These are phyloP conservation scores for Drosophila neoperkinsi DNA, from an alignment of 2,888 invertebrate species.

Conservation along the genomic window DNA sequence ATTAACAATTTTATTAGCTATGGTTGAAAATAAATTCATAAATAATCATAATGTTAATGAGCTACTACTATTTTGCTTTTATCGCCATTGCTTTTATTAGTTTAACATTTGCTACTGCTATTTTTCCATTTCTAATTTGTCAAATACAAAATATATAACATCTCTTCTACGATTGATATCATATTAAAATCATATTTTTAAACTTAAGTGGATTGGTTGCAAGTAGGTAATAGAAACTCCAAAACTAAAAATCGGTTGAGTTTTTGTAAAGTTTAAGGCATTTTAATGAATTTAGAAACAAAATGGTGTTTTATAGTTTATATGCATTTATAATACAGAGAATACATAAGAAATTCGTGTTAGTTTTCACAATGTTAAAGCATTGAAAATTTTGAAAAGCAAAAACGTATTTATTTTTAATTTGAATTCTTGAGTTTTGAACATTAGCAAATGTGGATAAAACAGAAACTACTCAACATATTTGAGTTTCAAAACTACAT, in stretches of 20 bases:
- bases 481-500: background rate
- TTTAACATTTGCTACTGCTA: conserved; percentile 43
- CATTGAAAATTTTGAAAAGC: background rate
- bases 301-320: background rate
- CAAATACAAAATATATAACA: conserved; percentile 17
- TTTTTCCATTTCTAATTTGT: conserved; percentile 44
- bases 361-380: background rate
- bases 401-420: background rate
- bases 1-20: conserved; percentile 79
- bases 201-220: background rate
- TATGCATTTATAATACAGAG: background rate
- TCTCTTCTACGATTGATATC: background rate
- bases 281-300: background rate
- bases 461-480: background rate
- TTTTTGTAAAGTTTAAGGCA: background rate
- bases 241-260: background rate
- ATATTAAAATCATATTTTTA: background rate
- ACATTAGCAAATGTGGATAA: background rate
- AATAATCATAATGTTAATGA: conserved; percentile 69
- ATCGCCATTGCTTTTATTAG: conserved; percentile 40
- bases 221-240: background rate
- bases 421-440: background rate
- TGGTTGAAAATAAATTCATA: conserved; percentile 74
- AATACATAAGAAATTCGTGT: background rate
- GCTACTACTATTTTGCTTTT: conserved; percentile 57